Evolutionary conservation across 2,888 invertebrate genomes (phyloP).

Genomic region (Masnerella sp.): DNA sequence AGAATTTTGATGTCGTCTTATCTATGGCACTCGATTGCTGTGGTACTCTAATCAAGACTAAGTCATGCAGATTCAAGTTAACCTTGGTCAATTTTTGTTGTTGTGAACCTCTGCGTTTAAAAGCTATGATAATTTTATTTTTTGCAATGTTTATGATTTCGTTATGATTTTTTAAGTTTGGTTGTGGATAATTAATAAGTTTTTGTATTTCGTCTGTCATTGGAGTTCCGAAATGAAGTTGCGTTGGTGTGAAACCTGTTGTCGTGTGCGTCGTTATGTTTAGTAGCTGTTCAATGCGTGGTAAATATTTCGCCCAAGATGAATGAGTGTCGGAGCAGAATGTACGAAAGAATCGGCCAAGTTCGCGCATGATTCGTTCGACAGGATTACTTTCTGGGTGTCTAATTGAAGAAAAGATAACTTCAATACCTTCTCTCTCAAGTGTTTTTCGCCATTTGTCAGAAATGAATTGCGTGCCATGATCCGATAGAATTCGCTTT

Average conservation of each 20-base stretch:
- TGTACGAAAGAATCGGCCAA: not conserved
- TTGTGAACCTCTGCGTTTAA: not conserved
- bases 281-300: not conserved
- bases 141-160: not conserved
- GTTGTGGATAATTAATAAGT: conserved; percentile 8
- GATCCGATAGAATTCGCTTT: not conserved
- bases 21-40: not conserved
- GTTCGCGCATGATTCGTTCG: not conserved
- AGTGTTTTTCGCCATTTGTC: not conserved
- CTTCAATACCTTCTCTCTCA: not conserved
- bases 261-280: conserved; percentile 24
- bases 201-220: conserved; percentile 3
- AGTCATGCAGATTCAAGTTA: not conserved
- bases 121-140: not conserved
- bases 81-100: not conserved
- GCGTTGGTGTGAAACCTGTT: conserved; percentile 15
- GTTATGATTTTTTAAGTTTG: not conserved
- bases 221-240: conserved; percentile 22
- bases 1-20: conserved; percentile 10
- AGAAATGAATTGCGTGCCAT: not conserved
- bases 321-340: not conserved
- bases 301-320: not conserved
- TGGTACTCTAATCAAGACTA: not conserved
- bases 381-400: not conserved
- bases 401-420: not conserved